phyloP scores from a whole-genome alignment of 2,888 invertebrate genomes.

The Tuberolachnus salignus region DNA sequence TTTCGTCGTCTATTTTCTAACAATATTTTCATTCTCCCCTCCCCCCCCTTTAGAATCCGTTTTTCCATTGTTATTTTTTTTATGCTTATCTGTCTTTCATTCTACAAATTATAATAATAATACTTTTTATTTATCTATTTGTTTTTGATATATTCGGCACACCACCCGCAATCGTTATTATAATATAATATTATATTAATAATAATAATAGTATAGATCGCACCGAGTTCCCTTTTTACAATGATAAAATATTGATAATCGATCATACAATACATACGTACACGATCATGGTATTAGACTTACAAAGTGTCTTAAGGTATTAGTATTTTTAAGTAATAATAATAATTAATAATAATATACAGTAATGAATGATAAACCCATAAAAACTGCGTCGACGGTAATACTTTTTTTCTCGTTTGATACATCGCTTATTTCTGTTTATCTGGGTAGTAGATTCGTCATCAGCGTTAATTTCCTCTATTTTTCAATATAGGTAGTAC shows the following conservation, averaged over 20 bases:
- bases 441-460: no score
- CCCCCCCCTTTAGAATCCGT: no score
- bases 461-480: no score
- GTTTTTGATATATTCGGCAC: not conserved
- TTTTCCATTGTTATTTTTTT: not conserved
- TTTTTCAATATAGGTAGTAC: not conserved
- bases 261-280: conserved; percentile 15
- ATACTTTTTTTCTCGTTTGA: no score
- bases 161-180: conserved; percentile 7
- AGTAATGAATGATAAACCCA: not conserved
- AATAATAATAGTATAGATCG: not conserved
- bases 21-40: no score
- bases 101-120: not conserved
- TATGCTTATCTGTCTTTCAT: not conserved
- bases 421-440: no score
- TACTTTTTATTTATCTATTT: not conserved
- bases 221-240: conserved; percentile 3
- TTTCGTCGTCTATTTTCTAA: no score
- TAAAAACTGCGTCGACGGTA: not conserved
- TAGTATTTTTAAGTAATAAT: conserved; percentile 41
- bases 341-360: not conserved
- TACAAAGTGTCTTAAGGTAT: conserved; percentile 51
- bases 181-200: not conserved
- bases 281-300: conserved; percentile 46
- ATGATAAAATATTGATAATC: conserved; percentile 15